phyloP scores from a whole-genome alignment of 2,888 invertebrate genomes.

The Heliconius hortense region DNA sequence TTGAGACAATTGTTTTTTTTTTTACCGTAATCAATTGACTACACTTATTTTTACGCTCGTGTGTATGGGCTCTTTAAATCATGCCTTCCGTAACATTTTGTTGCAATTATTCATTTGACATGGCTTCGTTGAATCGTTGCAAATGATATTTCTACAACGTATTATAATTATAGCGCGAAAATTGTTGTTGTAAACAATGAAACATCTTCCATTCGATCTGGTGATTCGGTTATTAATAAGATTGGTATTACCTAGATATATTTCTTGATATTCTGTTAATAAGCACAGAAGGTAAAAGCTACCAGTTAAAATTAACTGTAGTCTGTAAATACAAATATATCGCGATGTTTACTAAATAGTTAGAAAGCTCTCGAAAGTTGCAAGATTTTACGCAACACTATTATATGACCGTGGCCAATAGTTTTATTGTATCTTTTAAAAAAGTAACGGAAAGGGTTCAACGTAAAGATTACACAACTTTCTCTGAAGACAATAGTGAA shows the following conservation, averaged over 20 bases:
- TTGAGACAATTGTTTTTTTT: constrained; percentile 9
- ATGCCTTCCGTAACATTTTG: constrained; percentile 61
- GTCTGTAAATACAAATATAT: neutral
- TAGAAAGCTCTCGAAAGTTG: neutral
- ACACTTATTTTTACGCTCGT: constrained; percentile 46
- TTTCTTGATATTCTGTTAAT: constrained; percentile 3
- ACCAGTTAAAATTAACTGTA: too few species aligned
- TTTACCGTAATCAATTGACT: constrained; percentile 33
- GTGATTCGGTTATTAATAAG: constrained; percentile 28
- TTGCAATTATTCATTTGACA: constrained; percentile 76
- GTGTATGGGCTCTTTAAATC: constrained; percentile 51
- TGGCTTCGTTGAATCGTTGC: constrained; percentile 67
- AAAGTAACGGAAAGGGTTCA: constrained; percentile 67
- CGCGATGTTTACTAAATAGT: neutral
- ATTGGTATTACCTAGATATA: constrained; percentile 32
- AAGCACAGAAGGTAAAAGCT: too few species aligned
- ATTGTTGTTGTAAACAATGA: constrained; percentile 36
- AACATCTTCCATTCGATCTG: constrained; percentile 30
- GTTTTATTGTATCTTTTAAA: constrained; percentile 46
- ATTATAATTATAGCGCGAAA: constrained; percentile 32
- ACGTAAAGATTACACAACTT: constrained; percentile 63
- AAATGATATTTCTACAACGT: constrained; percentile 45
- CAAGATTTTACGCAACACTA: constrained; percentile 23
- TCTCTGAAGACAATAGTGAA: constrained; percentile 62
- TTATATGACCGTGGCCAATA: constrained; percentile 40